These are phyloP conservation scores for Lagopus muta DNA, from an alignment of 2,113 vertebrate species.

Conservation along the genomic window DNA sequence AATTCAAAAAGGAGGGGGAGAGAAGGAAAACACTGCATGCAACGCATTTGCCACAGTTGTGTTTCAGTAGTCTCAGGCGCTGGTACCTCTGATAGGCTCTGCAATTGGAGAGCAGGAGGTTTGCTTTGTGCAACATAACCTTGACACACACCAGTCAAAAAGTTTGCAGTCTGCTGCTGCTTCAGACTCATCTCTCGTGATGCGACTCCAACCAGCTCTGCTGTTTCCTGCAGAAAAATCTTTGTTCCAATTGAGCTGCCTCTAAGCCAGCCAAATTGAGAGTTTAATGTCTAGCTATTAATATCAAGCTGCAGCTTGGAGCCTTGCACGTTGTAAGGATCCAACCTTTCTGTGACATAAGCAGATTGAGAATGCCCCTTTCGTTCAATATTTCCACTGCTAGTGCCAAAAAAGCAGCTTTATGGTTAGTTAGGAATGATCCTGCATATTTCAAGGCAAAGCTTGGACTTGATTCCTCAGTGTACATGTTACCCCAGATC, in stretches of 20 bases:
- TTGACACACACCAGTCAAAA: background rate
- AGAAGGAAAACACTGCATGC: background rate
- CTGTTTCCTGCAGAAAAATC: conserved; percentile 60
- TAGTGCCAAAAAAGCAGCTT: conserved; percentile 47
- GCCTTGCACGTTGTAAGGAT: conserved; percentile 26
- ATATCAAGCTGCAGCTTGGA: conserved; percentile 67
- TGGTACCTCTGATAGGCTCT: rapidly evolving
- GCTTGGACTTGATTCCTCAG: conserved; percentile 9
- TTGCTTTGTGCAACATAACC: background rate
- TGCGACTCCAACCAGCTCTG: conserved; percentile 35
- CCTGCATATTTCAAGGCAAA: conserved; percentile 45
- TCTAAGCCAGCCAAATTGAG: conserved; percentile 41
- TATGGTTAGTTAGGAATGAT: conserved; percentile 60
- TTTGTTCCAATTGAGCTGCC: conserved; percentile 40
- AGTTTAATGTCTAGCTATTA: conserved; percentile 64
- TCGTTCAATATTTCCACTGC: conserved; percentile 55
- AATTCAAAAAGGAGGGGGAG: background rate
- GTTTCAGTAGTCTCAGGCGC: background rate
- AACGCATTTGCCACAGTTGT: background rate
- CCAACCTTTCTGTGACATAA: conserved; percentile 45
- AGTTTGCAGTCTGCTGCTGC: background rate
- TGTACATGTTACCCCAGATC: conserved; percentile 43
- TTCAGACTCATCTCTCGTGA: background rate
- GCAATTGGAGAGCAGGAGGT: background rate
- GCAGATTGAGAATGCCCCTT: conserved; percentile 71